Base-by-base conservation (phyloP, 2,113 vertebrate genomes). In the Polypterus senegalus region DNA sequence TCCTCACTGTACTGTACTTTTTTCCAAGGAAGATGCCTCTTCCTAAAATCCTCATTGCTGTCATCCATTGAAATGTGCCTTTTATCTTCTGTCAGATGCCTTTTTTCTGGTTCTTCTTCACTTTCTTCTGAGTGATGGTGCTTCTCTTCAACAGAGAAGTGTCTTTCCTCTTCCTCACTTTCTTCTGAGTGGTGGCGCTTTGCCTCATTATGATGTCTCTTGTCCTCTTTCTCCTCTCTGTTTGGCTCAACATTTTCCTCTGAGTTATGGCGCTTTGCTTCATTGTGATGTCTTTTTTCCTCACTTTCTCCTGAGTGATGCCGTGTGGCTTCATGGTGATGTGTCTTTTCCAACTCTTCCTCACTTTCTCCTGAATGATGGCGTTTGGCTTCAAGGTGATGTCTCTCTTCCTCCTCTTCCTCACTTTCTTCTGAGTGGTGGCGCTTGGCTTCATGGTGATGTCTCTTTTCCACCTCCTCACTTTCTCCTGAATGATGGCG, bases 21-120 rank as follows among this genome's bases (percentile, higher is more conserved):
- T 1, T 75, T 67, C 4, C 74, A 79, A 61, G 59, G 73, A 43
- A 54, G 71, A n/a, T 61, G 76, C 63, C 79, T 68, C 60, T 69
- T 63, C 44, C 63, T 73, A 48, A 4, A 61, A 3, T 73, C 76
- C 58, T 78, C 77, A 44, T 79, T 75, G 3, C 57, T 54, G 7
- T 47, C 51, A 8, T 52, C 59, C 11, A 57, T 60, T 61, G 68
- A 65, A 45, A 70, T 66, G 61, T 0, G 67, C 58, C 70, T 71
- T 70, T 74, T 72, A 71, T 74, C 70, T 48, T 46, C 43, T 0
- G 2, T 27, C 27, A 27, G 27, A 63, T 59, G 1, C 7, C 10
- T 3, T 10, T 52, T 52, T 52, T 52, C 51, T 52, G 7, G 7
- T 4, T 52, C 4, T 10, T 52, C 51, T 52, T 52, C 51, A 52